Base-by-base conservation (phyloP, 2,797 vertebrate species). In the Arrhamphus sclerolepis region DNA sequence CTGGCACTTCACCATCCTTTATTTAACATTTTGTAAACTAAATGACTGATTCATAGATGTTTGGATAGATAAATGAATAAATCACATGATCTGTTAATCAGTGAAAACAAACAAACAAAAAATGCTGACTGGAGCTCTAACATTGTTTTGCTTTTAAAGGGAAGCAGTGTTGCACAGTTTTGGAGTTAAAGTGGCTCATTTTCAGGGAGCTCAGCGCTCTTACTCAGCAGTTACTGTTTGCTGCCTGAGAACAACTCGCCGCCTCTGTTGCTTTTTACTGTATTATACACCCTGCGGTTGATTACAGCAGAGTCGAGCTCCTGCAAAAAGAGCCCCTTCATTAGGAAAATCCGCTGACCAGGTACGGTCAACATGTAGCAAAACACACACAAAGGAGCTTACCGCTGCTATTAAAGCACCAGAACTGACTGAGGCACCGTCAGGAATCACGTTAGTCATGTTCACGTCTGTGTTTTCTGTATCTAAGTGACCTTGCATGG, bases 221-320 rank as follows among this genome's bases (percentile, higher is more conserved):
- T 51, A 75, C 47, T 68, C 64, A 64, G 69, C 56, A 44, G 17
- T 21, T 19, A 19, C 10, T 19, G 22, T 70, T 54, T 76, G 46
- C 28, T 68, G 34, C 40, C 51, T 53, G 63, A 24, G 55, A 62
- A 53, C 7, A 28, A 43, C 43, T 57, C 8, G 11, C 21, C 56
- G 69, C 59, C 58, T 34, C 24, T 38, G 50, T 52, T 77, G 50
- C 31, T 66, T 77, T n/a, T 75, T 67, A 69, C 68, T 66, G 48
- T 74, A 62, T 71, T 56, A 54, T 70, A 52, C 49, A 43, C 57
- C 40, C 44, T 43, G 72, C 20, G 39, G 70, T 75, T 74, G 57
- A 72, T 75, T 64, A 77, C 58, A 68, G 50, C 24, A 53, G 18
- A 64, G 62, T 67, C 53, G 34, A 56, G 46, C 62, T 52, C 20